Conservation (phyloP, 2,113 vertebrate species). For the Orthonyx spaldingii region DNA sequence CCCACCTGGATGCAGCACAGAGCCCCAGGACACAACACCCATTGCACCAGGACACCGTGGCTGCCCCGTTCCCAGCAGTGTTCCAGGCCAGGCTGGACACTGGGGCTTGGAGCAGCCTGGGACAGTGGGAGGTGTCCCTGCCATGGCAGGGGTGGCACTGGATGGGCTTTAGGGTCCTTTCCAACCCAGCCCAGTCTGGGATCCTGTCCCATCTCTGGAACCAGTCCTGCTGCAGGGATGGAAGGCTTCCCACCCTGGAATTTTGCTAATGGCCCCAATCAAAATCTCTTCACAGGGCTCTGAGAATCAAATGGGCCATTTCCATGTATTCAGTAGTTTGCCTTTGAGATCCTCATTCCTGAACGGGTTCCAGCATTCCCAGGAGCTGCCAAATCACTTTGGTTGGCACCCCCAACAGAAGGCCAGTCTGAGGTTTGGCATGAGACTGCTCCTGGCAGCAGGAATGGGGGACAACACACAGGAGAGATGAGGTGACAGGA, state of each 20-base stretch:
- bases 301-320: neutral
- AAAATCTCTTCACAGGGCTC: neutral
- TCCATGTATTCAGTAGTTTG: neutral
- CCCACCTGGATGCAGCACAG: accelerated
- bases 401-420: neutral
- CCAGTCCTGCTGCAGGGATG: accelerated
- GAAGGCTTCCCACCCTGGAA: neutral
- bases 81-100: neutral
- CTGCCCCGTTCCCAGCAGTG: neutral
- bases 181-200: neutral
- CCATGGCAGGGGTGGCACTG: neutral
- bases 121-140: neutral
- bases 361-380: neutral
- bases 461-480: neutral
- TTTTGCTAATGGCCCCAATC: neutral
- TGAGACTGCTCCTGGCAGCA: accelerated
- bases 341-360: neutral
- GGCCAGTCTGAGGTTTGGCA: neutral
- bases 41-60: neutral
- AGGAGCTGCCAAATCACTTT: neutral
- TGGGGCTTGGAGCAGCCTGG: neutral
- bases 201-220: neutral
- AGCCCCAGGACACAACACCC: neutral
- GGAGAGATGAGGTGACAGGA: accelerated
- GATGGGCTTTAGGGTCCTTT: accelerated